These are phyloP conservation scores for Trissolcus brochymenae DNA, from an alignment of 2,888 invertebrate genomes.

Conservation along the genomic window DNA sequence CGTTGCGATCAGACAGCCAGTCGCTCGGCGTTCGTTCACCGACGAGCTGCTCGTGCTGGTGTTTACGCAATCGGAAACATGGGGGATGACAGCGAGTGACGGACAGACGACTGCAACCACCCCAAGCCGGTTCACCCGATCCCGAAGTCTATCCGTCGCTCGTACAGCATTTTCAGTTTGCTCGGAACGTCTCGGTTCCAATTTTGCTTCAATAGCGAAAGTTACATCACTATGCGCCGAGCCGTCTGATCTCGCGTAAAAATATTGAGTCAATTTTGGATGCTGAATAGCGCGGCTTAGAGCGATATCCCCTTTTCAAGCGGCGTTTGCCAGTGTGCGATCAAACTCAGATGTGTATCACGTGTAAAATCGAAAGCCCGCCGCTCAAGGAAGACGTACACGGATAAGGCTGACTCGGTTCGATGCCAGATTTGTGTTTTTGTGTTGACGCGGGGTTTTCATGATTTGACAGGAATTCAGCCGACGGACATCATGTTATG, in stretches of 20 bases:
- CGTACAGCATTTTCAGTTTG: not conserved
- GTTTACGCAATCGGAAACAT: constrained; percentile 43
- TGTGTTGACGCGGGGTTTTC: constrained; percentile 20
- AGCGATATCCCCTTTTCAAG: constrained; percentile 44
- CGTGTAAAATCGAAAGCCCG: constrained; percentile 21
- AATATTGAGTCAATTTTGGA: constrained; percentile 66
- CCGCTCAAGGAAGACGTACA: constrained; percentile 21
- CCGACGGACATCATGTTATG: constrained; percentile 42
- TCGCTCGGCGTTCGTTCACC: constrained; percentile 75
- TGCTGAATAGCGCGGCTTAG: constrained; percentile 65
- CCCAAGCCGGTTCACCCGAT: constrained; percentile 7
- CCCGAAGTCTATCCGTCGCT: constrained; percentile 7
- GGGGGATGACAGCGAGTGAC: constrained; percentile 40
- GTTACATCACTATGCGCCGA: constrained; percentile 38
- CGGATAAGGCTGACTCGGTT: constrained; percentile 27
- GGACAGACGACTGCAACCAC: constrained; percentile 12
- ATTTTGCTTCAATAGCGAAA: constrained; percentile 24
- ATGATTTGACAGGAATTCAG: constrained; percentile 50
- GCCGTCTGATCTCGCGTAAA: constrained; percentile 63
- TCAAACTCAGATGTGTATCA: constrained; percentile 47
- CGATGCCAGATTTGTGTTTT: constrained; percentile 23
- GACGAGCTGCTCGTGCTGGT: constrained; percentile 65
- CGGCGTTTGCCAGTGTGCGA: constrained; percentile 37
- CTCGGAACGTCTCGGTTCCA: constrained; percentile 14
- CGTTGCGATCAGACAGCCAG: constrained; percentile 69